phyloP scores from a whole-genome alignment of 2,113 vertebrate genomes.

The rat (Rattus norvegicus) region DNA sequence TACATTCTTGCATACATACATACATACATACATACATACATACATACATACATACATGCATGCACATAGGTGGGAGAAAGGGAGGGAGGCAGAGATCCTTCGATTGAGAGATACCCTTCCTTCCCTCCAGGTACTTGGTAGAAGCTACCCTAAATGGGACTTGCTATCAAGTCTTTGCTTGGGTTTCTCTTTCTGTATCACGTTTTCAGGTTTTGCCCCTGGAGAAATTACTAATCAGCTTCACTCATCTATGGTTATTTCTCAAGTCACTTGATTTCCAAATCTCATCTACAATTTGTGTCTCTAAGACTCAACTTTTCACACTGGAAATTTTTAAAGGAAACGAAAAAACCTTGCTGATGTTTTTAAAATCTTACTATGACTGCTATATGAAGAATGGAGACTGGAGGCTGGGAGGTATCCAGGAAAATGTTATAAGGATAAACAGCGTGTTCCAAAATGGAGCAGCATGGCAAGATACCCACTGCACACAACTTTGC shows the following conservation, averaged over 20 bases:
- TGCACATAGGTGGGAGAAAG: too few relatives aligned
- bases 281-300: neutral
- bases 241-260: neutral
- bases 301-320: slow-evolving; percentile 19
- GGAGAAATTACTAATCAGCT: neutral
- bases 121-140: neutral
- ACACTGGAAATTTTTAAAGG: neutral
- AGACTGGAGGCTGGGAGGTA: neutral
- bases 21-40: neutral
- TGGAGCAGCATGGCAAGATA: neutral
- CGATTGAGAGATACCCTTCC: neutral
- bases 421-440: neutral
- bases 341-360: neutral
- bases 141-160: neutral
- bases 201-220: neutral
- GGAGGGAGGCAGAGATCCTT: neutral
- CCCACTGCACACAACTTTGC: neutral
- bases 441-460: neutral
- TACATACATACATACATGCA: neutral
- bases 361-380: slow-evolving; percentile 31
- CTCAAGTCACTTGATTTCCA: slow-evolving; percentile 12
- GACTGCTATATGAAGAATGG: neutral
- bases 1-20: neutral
- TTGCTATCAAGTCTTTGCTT: neutral
- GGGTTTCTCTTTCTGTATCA: neutral